Evolutionary conservation across 1,140 invertebrate species (phyloP), one percentile per base, ranked within the genome.

Genomic region (Diachasma alloeum): DNA sequence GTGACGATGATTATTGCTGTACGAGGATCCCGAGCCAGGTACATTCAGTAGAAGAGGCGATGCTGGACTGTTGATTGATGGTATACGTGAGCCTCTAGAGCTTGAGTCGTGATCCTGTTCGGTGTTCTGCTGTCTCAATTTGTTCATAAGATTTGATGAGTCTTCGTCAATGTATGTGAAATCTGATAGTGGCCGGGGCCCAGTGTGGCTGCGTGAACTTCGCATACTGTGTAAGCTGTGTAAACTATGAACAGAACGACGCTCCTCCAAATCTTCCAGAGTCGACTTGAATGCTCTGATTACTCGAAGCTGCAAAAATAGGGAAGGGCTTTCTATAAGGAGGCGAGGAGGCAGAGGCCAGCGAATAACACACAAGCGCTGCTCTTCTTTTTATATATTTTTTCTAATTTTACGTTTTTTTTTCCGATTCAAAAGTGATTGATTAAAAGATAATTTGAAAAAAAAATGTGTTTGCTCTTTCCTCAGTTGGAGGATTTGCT

Each of bases 201-300:
- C 93, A 80, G 93, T 93, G 88, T 96, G 95, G 91, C 93, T 94
- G 89, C 94, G 92, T 88, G 94, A 96, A 90, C 93, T 96, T 92
- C 96, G 94, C 86, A 97, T 94, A 93, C 95, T 97, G 92, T 97
- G 96, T 91, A 97, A 95, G 91, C 96, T 97, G 92, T 97, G 96
- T 92, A 97, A 95, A 94, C 96, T 97, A 95, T 98, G 97, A 90
- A 98, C 94, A 91, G 97, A 98, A 90, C 97, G 95, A 88, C 97
- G 95, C 92, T 99, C 98, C 92, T 99, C 98, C 92, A 99, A 93
- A 92, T 99, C 98, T 94, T 99, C 98, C 93, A 99, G 93, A 88
- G 96, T 99, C 87, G 97, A 99, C 93, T 97, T 98, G 96, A 99
- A 99, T 89, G 98, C 98, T 93, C 98, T 96, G 92, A 99, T 98